Base-by-base conservation (phyloP, 2,888 invertebrate species). In the Halictus quadricinctus region DNA sequence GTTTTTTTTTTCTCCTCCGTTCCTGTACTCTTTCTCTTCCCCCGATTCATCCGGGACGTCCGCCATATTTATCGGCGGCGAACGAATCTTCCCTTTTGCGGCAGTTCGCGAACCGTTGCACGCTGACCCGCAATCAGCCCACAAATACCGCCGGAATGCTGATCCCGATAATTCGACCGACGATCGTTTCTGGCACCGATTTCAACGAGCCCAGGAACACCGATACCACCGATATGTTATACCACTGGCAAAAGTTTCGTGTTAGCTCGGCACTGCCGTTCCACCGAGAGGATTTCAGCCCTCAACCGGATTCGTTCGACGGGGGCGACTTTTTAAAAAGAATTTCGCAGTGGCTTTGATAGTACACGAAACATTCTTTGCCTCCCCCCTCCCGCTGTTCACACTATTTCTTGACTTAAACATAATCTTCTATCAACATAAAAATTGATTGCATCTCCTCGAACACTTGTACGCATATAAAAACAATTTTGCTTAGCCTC, bases 131-230 rank as follows among this genome's bases (percentile, higher is more conserved):
- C 90, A 89, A 90, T 90, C 88, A 86, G 84, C 76, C 86, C 88
- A 73, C 91, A 87, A 90, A 88, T 86, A 84, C 85, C 76, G 75
- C 73, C 76, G 86, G 84, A 89, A 87, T 79, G 84, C 89, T 86
- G 87, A 90, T 87, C 81, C 89, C 87, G 88, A 91, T 91, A 90
- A 90, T 90, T 90, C 84, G 84, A 73, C 79, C 86, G 76, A 46
- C 84, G 86, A 90, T 90, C 88, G 87, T 83, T 90, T 86, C 87
- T 90, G 90, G 88, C 90, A 89, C 79, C 46, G 83, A 54, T 69
- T 36, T 85, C 76, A 84, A 83, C 80, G 75, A 77, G 78, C 48
- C 74, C 79, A 78, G 70, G 74, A 81, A 80, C 84, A 85, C 73
- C 74, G 78, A 87, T 83, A 80, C 82, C 75, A 18, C 60, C 75